Evolutionary conservation across 1,140 invertebrate species (phyloP), one percentile per base, ranked within the genome.

Genomic region (Pogonognathellus flavescens): DNA sequence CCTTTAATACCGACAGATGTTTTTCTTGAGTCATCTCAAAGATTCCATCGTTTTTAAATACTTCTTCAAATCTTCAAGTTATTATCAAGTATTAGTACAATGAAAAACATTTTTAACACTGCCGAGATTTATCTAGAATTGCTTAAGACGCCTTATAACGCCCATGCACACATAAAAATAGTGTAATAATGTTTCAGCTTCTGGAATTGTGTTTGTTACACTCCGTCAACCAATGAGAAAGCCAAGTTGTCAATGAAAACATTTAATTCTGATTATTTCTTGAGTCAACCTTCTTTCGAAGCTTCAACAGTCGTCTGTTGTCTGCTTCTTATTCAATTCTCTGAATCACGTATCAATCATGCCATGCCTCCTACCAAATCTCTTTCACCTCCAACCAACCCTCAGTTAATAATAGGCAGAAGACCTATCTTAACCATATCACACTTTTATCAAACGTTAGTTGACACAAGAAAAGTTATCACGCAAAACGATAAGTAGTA

Each of bases 331-430:
- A n/a, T n/a, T 41, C 31, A 41, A 4, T 57, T n/a, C 53, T 57
- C n/a, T 57, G 53, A n/a, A 13, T 57, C n/a, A n/a, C 10, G 11
- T 57, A 16, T 72, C 31, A 16, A 5, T 49, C 9, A 4, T 76
- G 66, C 6, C 70, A 76, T 76, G 70, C 70, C 70, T 76, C 41
- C 70, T 76, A n/a, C n/a, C n/a, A 50, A 76, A 76, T 76, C 70
- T 18, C 49, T 76, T 76, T 76, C 70, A 76, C 70, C 70, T 76
- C 70, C 70, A 76, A 16, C 70, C 16, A 76, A 76, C 70, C n/a
- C 41, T 76, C 41, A 76, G 11, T 7, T 18, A n/a, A 49, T n/a
- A 41, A 49, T 76, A 8, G 14, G 4, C 10, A 1, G 41, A 0
- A 50, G 41, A 20, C 70, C 13, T 76, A 18, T 9, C 70, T 50